These are phyloP conservation scores for Sardina pilchardus DNA, from an alignment of 2,113 vertebrate genomes.

Conservation along the genomic window DNA sequence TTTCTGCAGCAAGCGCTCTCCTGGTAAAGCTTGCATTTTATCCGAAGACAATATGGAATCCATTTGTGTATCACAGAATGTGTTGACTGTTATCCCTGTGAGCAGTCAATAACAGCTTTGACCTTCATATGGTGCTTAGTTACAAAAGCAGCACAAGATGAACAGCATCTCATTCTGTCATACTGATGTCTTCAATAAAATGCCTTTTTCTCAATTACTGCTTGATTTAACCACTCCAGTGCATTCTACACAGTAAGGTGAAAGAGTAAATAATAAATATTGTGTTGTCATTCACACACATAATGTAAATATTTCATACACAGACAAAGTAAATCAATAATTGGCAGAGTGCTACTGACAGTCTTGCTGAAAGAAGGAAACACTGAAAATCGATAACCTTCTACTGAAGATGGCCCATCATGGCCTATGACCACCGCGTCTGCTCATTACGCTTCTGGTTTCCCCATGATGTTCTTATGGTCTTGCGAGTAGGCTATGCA, in stretches of 20 bases:
- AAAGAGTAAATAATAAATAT: neutral
- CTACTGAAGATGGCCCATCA: slow-evolving; percentile 6
- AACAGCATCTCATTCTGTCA: neutral
- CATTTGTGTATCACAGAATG: neutral
- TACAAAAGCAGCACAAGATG: neutral
- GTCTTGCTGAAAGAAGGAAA: neutral
- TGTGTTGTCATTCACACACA: no score
- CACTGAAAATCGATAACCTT: neutral
- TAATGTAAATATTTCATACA: slow-evolving; percentile 1
- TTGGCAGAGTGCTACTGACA: neutral
- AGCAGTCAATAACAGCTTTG: neutral
- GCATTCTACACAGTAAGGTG: neutral
- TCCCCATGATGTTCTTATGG: neutral
- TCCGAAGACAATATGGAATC: neutral
- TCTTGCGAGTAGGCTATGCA: neutral
- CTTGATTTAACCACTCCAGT: neutral
- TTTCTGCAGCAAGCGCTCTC: neutral
- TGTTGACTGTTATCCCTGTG: neutral
- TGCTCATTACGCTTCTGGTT: neutral
- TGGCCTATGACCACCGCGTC: neutral
- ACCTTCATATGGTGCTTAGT: neutral
- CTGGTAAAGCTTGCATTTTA: neutral
- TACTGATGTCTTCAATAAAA: neutral
- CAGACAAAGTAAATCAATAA: neutral
- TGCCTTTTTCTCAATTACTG: neutral